A percentile compares a stretch with the other conserved stretches of the same genome.
Evolutionary conservation across 2,888 invertebrate genomes (phyloP).

Genomic region (Apamea monoglypha): DNA sequence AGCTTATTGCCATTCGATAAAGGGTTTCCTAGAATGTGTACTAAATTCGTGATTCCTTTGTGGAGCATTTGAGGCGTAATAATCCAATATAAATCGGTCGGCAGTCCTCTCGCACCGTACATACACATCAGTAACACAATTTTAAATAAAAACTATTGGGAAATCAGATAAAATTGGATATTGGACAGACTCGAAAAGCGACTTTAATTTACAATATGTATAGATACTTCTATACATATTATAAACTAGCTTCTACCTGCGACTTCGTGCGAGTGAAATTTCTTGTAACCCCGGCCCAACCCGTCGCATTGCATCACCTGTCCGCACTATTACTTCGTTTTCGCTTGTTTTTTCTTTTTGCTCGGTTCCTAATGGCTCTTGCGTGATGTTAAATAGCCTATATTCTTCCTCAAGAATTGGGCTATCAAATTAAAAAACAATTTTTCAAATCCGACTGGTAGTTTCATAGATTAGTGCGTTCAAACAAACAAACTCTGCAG

Average conservation of each 20-base stretch:
- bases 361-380: no score
- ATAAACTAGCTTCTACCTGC: not conserved
- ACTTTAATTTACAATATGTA: not conserved
- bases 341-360: no score
- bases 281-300: no score
- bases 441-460: no score
- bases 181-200: not conserved
- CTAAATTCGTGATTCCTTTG: constrained; percentile 74
- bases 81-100: constrained; percentile 78
- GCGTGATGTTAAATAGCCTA: no score
- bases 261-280: not conserved
- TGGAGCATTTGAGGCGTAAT: constrained; percentile 75
- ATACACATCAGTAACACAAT: constrained; percentile 61
- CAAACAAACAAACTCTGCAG: no score
- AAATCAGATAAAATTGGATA: constrained; percentile 56
- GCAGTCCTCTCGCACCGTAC: constrained; percentile 60
- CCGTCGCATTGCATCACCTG: not conserved
- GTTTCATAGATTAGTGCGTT: no score
- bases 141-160: constrained; percentile 60
- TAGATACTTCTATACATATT: not conserved
- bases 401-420: no score
- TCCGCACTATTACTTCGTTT: not conserved
- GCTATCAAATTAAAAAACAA: no score
- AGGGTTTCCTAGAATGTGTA: constrained; percentile 68
- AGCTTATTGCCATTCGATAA: constrained; percentile 57